phyloP scores from a whole-genome alignment of 2,888 invertebrate genomes.

The Tenthredo livida region DNA sequence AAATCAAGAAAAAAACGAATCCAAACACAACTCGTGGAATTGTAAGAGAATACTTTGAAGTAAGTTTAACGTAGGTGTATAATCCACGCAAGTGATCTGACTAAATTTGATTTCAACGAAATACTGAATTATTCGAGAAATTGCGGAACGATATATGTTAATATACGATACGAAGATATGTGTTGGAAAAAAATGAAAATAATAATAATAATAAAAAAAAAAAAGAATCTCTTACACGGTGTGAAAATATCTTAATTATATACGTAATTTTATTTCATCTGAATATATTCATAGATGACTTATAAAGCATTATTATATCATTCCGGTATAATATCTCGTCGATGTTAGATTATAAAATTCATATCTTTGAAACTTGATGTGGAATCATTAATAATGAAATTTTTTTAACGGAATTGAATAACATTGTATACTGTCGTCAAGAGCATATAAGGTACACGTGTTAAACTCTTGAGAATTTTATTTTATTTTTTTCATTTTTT shows the following conservation, averaged over 20 bases:
- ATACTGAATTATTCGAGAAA: slow-evolving; percentile 7
- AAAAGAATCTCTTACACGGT: too few species aligned
- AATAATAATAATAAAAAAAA: too few species aligned
- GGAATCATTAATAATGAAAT: not conserved
- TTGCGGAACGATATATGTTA: not conserved
- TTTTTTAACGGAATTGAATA: not conserved
- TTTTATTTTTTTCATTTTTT: not conserved
- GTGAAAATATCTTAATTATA: too few species aligned
- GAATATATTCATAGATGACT: too few species aligned
- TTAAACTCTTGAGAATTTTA: not conserved
- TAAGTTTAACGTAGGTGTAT: not conserved
- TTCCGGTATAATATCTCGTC: too few species aligned
- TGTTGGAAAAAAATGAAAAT: not conserved
- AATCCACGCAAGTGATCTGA: not conserved
- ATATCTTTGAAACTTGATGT: not conserved
- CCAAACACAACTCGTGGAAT: slow-evolving; percentile 8
- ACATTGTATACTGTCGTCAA: not conserved
- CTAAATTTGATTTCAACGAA: not conserved
- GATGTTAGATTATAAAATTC: not conserved
- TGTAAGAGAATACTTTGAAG: slow-evolving; percentile 29
- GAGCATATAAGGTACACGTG: not conserved
- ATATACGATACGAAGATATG: not conserved
- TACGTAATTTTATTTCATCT: too few species aligned
- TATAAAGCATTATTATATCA: too few species aligned
- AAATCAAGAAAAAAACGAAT: not conserved